Percentiles rank a stretch among this genome's conserved stretches.
Evolutionary conservation across 92 coral and sea anemone species (phyloP).

Genomic region (Paramuricea clavata): DNA sequence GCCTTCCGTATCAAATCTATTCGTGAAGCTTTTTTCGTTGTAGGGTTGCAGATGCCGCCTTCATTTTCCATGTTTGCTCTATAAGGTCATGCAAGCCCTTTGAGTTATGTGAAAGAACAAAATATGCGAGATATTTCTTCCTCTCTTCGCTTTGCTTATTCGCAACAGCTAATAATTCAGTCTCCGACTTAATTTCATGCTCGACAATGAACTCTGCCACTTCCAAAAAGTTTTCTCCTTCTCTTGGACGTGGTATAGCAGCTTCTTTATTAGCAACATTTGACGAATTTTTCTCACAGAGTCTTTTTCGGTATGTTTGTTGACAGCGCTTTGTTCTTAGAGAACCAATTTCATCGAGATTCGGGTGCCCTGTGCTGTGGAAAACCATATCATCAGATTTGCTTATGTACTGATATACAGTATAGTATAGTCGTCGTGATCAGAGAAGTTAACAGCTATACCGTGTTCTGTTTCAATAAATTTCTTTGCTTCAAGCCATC

Average conservation of each 20-base stretch:
- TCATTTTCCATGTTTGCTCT: conserved; percentile 25
- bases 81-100: background rate
- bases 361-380: background rate
- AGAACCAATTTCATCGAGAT: background rate
- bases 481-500: conserved; percentile 6
- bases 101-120: background rate
- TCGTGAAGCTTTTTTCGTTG: too few relatives aligned
- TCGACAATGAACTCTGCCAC: too few relatives aligned
- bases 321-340: background rate
- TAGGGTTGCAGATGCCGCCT: background rate
- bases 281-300: background rate
- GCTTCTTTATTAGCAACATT: background rate
- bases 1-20: too few relatives aligned
- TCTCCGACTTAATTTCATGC: too few relatives aligned
- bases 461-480: background rate
- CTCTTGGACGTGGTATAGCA: background rate
- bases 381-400: too few relatives aligned
- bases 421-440: conserved; percentile 14
- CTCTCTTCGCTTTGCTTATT: conserved; percentile 1
- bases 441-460: conserved; percentile 5
- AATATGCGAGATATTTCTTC: conserved; percentile 14
- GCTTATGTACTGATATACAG: background rate
- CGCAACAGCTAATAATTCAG: too few relatives aligned
- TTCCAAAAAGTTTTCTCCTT: background rate
- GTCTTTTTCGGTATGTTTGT: too few relatives aligned